A percentile compares a stretch with the other conserved stretches of the same genome.
Evolutionary conservation across 30 jellyfish, hydroid and myxozoan genomes (phyloP).

Genomic region (Catostylus mosaicus): DNA sequence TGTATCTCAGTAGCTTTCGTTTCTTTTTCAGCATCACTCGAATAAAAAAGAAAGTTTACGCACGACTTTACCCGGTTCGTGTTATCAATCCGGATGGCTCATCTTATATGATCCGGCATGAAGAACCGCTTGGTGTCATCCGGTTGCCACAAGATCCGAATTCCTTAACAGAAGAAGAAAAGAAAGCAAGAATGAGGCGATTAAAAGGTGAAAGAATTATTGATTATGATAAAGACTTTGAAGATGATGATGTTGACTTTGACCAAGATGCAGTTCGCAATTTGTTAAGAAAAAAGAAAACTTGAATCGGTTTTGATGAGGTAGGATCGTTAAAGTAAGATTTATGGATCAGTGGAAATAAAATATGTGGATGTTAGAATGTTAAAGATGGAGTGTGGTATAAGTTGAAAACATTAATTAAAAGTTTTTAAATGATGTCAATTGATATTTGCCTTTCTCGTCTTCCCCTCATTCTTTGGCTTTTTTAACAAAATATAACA

Average conservation of each 20-base stretch:
- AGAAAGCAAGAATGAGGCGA: constrained; percentile 63
- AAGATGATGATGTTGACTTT: constrained; percentile 88
- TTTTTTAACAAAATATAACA: too few species aligned
- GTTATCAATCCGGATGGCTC: constrained; percentile 93
- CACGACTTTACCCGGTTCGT: constrained; percentile 81
- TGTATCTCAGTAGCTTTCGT: too few species aligned
- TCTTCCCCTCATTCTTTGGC: too few species aligned
- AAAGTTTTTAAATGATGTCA: too few species aligned
- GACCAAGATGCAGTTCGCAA: constrained; percentile 84
- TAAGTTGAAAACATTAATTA: too few species aligned
- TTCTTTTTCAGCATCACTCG: constrained; percentile 62
- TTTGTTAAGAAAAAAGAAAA: constrained; percentile 57
- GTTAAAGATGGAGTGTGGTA: too few species aligned
- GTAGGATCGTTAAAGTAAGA: too few species aligned
- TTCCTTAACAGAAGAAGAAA: constrained; percentile 78
- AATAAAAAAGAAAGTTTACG: constrained; percentile 73
- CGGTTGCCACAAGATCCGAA: constrained; percentile 92
- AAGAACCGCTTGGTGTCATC: constrained; percentile 88
- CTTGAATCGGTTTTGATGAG: too few species aligned
- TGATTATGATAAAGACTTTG: constrained; percentile 50
- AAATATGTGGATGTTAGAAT: too few species aligned
- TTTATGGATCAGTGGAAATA: too few species aligned
- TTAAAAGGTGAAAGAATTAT: constrained; percentile 73
- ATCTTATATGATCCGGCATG: constrained; percentile 82
- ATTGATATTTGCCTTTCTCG: too few species aligned